Conservation (phyloP, 2,113 vertebrate genomes). For the Tinamus guttatus region DNA sequence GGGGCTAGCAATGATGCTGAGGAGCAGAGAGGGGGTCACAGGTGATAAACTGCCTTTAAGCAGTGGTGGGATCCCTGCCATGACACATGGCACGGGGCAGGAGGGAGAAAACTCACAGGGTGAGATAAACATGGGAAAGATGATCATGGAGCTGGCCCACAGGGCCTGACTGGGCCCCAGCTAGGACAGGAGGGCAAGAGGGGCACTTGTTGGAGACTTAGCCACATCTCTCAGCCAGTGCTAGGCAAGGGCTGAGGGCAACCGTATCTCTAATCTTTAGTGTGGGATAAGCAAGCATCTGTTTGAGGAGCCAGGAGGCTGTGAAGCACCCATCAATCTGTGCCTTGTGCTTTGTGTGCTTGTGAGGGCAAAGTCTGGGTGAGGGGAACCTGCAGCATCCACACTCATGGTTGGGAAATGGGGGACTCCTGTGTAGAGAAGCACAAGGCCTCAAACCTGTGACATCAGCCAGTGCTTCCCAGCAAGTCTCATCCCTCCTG, state of each 20-base stretch:
- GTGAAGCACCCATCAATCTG: neutral
- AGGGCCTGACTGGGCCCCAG: neutral
- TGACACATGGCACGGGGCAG: neutral
- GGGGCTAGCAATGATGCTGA: neutral
- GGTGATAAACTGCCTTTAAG: neutral
- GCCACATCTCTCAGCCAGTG: accelerated
- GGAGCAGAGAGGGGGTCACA: neutral
- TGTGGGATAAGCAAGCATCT: no score
- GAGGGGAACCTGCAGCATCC: neutral
- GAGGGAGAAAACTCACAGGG: neutral
- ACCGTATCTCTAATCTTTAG: neutral
- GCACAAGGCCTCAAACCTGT: neutral
- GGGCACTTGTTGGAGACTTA: neutral
- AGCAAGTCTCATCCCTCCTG: neutral
- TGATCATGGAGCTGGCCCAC: neutral
- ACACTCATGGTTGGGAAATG: neutral
- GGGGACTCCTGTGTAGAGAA: neutral
- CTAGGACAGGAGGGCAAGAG: neutral
- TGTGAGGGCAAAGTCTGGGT: no score
- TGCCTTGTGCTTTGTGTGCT: neutral
- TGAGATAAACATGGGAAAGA: neutral
- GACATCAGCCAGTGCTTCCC: neutral
- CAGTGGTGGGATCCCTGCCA: neutral
- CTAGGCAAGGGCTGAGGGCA: neutral
- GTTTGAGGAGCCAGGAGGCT: no score